These are phyloP conservation scores for Acropora tenuis DNA, from an alignment of 64 coral and sea anemone species.

Conservation along the genomic window DNA sequence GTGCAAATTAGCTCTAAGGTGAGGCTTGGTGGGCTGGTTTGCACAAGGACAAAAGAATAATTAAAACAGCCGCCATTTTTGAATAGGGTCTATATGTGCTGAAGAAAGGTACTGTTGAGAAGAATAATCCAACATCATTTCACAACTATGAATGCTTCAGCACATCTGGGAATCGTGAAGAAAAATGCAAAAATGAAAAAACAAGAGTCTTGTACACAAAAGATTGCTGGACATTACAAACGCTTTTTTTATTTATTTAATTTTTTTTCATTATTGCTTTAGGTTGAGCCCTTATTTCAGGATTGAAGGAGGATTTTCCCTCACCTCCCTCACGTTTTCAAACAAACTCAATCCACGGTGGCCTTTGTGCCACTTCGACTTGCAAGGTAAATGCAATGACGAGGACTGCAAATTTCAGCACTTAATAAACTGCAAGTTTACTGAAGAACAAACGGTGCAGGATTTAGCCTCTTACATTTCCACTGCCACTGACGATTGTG, in stretches of 20 bases:
- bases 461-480: slow-evolving; percentile 51
- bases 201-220: too few relatives aligned
- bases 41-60: too few relatives aligned
- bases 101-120: too few relatives aligned
- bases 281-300: slow-evolving; percentile 89
- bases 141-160: too few relatives aligned
- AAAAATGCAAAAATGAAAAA: too few relatives aligned
- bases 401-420: slow-evolving; percentile 84
- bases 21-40: too few relatives aligned
- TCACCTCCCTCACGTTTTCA: slow-evolving; percentile 69
- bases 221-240: too few relatives aligned
- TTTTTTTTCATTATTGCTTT: neutral
- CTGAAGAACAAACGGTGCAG: slow-evolving; percentile 64
- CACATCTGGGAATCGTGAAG: too few relatives aligned
- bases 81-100: too few relatives aligned
- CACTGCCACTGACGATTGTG: neutral
- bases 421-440: slow-evolving; percentile 33
- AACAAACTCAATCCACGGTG: slow-evolving; percentile 65
- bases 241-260: neutral
- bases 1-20: too few relatives aligned
- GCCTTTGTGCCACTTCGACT: slow-evolving; percentile 68
- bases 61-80: too few relatives aligned
- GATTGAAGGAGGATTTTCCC: slow-evolving; percentile 63
- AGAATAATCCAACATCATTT: too few relatives aligned
- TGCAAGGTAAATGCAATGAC: slow-evolving; percentile 90